Percentiles rank a stretch among this genome's conserved stretches.
phyloP scores from a whole-genome alignment of 2,113 vertebrate species.

The Gopherus flavomarginatus region DNA sequence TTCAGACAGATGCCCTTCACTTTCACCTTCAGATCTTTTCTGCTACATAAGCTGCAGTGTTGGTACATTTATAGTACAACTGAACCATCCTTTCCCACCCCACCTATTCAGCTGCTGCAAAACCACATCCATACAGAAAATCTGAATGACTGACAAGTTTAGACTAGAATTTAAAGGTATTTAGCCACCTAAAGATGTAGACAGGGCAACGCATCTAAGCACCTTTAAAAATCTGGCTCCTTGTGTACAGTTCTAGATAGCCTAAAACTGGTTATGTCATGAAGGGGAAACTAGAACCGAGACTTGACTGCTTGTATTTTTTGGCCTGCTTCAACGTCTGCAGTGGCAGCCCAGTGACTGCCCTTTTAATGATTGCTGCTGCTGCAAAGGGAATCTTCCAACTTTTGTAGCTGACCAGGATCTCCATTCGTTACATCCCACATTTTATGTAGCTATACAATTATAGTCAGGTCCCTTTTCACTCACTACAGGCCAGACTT shows the following conservation, averaged over 20 bases:
- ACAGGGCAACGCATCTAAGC: not conserved
- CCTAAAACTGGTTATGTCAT: not conserved
- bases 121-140: rapidly evolving
- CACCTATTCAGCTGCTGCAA: not conserved
- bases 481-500: not conserved
- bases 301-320: not conserved
- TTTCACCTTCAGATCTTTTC: not conserved
- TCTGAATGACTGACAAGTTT: not conserved
- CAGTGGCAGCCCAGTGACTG: rapidly evolving
- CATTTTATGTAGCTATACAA: not conserved
- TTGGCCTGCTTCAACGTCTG: not conserved
- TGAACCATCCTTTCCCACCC: not conserved
- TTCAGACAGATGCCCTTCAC: not conserved
- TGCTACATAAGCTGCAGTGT: not conserved
- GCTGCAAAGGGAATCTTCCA: not conserved
- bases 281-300: not conserved
- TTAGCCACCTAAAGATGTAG: not conserved
- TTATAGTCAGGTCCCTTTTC: not conserved
- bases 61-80: not conserved
- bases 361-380: not conserved
- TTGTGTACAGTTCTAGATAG: not conserved
- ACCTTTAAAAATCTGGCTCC: not conserved
- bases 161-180: not conserved
- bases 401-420: not conserved
- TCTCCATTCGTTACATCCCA: not conserved